These are phyloP conservation scores for Timema cristinae DNA, from an alignment of 2,888 invertebrate genomes.

Conservation along the genomic window DNA sequence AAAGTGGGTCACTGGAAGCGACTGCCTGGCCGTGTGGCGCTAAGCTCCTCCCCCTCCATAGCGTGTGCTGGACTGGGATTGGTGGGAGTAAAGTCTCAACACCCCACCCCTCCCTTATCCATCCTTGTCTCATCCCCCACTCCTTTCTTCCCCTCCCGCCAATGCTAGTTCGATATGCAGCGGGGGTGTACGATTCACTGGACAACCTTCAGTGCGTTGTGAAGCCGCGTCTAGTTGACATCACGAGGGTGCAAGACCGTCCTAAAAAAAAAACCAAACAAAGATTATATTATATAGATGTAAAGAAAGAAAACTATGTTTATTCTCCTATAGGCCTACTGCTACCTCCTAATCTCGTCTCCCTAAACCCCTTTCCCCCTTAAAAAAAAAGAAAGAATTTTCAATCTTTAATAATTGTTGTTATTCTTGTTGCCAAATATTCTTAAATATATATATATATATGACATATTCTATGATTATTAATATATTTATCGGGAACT, in stretches of 20 bases:
- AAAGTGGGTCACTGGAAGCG: slow-evolving; percentile 12
- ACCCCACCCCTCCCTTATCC: neutral
- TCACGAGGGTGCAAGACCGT: neutral
- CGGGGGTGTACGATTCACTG: slow-evolving; percentile 4
- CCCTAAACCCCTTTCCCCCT: too few species aligned
- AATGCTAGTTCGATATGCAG: neutral
- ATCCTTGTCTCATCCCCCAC: neutral
- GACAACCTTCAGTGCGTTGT: slow-evolving; percentile 15
- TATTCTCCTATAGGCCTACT: too few species aligned
- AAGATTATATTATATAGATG: too few species aligned
- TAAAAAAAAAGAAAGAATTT: too few species aligned
- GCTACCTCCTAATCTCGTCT: too few species aligned
- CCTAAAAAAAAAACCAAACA: too few species aligned
- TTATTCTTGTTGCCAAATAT: too few species aligned
- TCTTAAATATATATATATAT: too few species aligned
- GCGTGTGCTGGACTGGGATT: slow-evolving; percentile 5
- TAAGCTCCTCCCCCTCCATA: slow-evolving; percentile 12
- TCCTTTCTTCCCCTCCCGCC: neutral
- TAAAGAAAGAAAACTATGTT: too few species aligned
- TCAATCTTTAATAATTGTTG: too few species aligned
- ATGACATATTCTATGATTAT: too few species aligned
- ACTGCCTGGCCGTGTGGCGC: neutral
- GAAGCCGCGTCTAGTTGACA: slow-evolving; percentile 11
- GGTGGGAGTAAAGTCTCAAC: neutral
- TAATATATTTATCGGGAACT: too few species aligned